phyloP scores from a whole-genome alignment of 2,888 invertebrate genomes.

The Dicyrtomina minuta region DNA sequence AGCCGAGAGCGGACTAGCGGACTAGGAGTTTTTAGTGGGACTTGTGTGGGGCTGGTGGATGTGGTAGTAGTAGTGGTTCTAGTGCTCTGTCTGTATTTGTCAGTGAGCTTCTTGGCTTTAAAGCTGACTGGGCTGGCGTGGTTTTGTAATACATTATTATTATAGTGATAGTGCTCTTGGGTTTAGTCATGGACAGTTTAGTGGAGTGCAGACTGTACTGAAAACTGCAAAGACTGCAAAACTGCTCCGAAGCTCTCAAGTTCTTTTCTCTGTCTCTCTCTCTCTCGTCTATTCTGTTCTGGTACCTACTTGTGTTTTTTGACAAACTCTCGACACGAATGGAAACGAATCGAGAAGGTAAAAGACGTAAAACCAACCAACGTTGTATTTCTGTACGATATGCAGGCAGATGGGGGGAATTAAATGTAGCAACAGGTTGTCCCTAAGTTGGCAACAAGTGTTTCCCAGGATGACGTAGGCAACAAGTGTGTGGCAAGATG shows the following conservation, averaged over 20 bases:
- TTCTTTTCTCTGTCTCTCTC: slow-evolving; percentile 13
- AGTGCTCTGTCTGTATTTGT: too few species aligned
- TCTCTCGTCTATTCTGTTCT: slow-evolving; percentile 8
- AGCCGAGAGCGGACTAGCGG: too few species aligned
- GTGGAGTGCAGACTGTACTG: neutral
- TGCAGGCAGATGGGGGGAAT: slow-evolving; percentile 29
- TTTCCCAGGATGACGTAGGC: slow-evolving; percentile 42
- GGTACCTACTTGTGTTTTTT: neutral
- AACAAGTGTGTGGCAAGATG: slow-evolving; percentile 42
- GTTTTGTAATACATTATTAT: too few species aligned
- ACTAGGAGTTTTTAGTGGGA: too few species aligned
- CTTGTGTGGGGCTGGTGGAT: too few species aligned
- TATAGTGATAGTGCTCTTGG: neutral
- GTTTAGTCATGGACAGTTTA: neutral
- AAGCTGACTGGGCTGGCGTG: too few species aligned
- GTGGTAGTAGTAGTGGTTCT: too few species aligned
- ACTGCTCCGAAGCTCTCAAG: neutral
- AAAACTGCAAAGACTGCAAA: too few species aligned
- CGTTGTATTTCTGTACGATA: slow-evolving; percentile 34
- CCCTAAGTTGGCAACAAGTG: slow-evolving; percentile 38
- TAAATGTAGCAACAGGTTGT: slow-evolving; percentile 44
- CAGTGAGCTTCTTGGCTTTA: too few species aligned
- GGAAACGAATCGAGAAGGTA: neutral
- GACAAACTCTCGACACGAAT: neutral
- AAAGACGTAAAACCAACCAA: slow-evolving; percentile 15